These are phyloP conservation scores for Drosophila watanabei DNA, from an alignment of 1,140 invertebrate species.

Conservation along the genomic window DNA sequence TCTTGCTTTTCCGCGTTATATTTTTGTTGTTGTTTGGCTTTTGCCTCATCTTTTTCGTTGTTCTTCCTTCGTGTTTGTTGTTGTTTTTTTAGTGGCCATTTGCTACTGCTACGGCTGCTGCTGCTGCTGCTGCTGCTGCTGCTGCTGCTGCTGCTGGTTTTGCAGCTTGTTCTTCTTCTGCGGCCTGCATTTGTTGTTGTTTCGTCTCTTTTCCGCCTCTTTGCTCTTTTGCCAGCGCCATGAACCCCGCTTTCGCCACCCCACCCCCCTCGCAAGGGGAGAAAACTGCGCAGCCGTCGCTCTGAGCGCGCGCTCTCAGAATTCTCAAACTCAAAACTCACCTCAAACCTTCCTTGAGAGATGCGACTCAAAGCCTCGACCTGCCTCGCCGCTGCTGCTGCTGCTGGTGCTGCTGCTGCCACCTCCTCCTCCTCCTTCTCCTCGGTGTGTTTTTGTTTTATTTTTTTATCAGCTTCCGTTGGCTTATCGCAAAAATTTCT, in stretches of 20 bases:
- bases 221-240: constrained; percentile 51
- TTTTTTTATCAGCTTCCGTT: constrained; percentile 51
- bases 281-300: constrained; percentile 51
- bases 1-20: constrained; percentile 41
- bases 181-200: constrained; percentile 57
- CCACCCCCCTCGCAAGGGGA: too few relatives aligned
- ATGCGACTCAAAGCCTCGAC: constrained; percentile 20
- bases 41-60: constrained; percentile 7
- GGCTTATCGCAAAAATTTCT: constrained; percentile 44
- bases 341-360: constrained; percentile 33
- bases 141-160: constrained; percentile 33
- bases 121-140: constrained; percentile 3
- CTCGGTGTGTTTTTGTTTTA: constrained; percentile 10
- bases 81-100: constrained; percentile 37
- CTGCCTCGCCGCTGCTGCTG: constrained; percentile 9
- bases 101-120: constrained; percentile 20
- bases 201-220: constrained; percentile 48
- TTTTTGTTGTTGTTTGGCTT: constrained; percentile 37
- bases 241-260: too few relatives aligned
- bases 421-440: constrained; percentile 7
- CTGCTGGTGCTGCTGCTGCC: too few relatives aligned
- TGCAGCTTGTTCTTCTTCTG: constrained; percentile 29
- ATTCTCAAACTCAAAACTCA: constrained; percentile 39
- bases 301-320: constrained; percentile 6
- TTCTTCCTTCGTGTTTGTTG: constrained; percentile 18